Base-by-base conservation (phyloP, 2,888 invertebrate genomes). In the Nemotelus pantherinus region DNA sequence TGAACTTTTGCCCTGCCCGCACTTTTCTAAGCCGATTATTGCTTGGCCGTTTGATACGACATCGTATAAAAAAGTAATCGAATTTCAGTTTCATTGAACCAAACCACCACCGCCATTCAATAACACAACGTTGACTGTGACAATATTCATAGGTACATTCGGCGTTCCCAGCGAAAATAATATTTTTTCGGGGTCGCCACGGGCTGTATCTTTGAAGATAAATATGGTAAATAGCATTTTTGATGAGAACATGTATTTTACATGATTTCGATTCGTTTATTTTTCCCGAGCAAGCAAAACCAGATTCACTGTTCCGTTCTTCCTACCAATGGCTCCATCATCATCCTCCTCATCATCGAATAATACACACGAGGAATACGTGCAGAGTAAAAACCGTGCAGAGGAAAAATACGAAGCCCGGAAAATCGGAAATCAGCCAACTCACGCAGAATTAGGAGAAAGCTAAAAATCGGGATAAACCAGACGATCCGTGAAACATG, bases 401-500 rank as follows among this genome's bases (percentile, higher is more conserved):
- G 53, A 53, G 7, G 65, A 65, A 65, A 45, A 47, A 45, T 1
- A 45, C 9, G 25, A 65, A 45, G 2, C 10, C 9, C n/a, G 45
- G 50, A 39, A 68, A 10, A 68, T 50, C 50, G 10, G 9, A 55
- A 70, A 53, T 50, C 50, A 68, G 48, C 50, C 25, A 68, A 44
- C 70, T 48, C 55, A 50, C 53, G 43, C 44, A 9, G 25, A 70
- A 70, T 70, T 70, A 55, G 53, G 55, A 9, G 55, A 70, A 55
- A 55, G 43, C 53, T 9, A 55, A 9, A 53, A 70, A 53, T 53
- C 10, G 39, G 50, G 70, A 55, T 41, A 70, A 55, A 55, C 43
- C 43, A 53, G 47, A 50, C 70, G 41, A 70, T 43, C 47, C 70
- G 55, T 70, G 47, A 70, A 70, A 70, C 70, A 50, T 70, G 70